These are phyloP conservation scores for Anguilla anguilla DNA, from an alignment of 2,797 vertebrate species.

Conservation along the genomic window DNA sequence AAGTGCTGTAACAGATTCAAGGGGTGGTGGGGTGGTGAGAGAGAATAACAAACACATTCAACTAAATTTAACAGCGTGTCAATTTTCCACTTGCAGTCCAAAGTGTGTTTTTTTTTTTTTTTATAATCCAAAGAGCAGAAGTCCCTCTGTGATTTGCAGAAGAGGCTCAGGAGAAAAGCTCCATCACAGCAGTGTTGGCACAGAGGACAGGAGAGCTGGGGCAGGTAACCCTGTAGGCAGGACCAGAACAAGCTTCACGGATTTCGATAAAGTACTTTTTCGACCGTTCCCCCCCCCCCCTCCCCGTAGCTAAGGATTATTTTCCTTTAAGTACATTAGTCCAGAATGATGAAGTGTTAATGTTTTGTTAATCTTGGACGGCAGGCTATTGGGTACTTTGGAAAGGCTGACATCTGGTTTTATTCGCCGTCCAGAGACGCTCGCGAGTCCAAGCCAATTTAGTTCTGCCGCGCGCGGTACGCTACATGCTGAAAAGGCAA, in stretches of 20 bases:
- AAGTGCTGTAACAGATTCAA: not conserved
- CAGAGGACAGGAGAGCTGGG: not conserved
- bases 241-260: not conserved
- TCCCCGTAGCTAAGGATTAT: conserved; percentile 4
- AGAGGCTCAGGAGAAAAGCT: conserved; percentile 11
- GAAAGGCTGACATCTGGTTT: conserved; percentile 13
- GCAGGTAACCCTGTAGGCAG: not conserved
- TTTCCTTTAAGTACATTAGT: conserved; percentile 5
- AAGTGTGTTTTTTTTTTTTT: not conserved
- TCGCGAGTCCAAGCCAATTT: not conserved
- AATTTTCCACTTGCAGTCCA: not conserved
- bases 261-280: not conserved
- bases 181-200: not conserved
- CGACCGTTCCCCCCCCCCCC: not conserved
- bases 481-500: not conserved
- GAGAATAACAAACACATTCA: conserved; percentile 28
- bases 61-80: conserved; percentile 19
- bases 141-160: conserved; percentile 5
- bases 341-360: conserved; percentile 27
- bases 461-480: not conserved
- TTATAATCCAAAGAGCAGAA: conserved; percentile 22
- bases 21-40: not conserved
- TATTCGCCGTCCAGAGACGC: not conserved
- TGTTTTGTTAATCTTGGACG: conserved; percentile 21
- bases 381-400: not conserved